Base-by-base conservation (phyloP, 1,140 invertebrate genomes). In the Microplitis mediator region DNA sequence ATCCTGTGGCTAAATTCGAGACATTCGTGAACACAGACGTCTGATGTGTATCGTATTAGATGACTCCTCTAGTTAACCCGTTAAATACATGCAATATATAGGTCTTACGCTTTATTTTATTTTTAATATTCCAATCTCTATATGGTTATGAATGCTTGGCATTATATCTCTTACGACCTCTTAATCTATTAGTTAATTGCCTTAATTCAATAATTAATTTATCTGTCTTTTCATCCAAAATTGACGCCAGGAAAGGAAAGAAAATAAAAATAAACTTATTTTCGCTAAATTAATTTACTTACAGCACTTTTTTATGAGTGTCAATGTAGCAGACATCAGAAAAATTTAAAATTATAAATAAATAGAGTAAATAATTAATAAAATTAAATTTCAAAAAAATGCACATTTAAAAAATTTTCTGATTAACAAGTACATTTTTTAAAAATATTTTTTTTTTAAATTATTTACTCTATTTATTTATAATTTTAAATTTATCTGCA, bases 21-120 rank as follows among this genome's bases (percentile, higher is more conserved):
- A 54, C 52, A 50, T 13, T 50, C 45, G 45, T 14, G 11, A 45
- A 45, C 39, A 13, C 52, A n/a, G 52, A 14, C 52, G 13, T 39
- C 61, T 63, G 61, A 65, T 51, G 45, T n/a, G 35, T 51, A 52
- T 65, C 61, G 14, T 34, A 63, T 63, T 63, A 63, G 61, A 63
- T 63, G 58, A 63, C 61, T 39, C 61, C 61, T n/a, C 31, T 35
- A 54, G 5, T 54, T 54, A 54, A 54, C 52, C 52, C 14, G n/a
- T 54, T 54, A 54, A 14, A 54, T 54, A n/a, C 35, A 65, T 23
- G 45, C 14, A 14, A n/a, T 54, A 54, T 45, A 45, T 45, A 45
- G 39, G 39, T 9, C 39, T 45, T 45, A 9, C 39, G 39, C 11
- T 45, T 45, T 45, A 45, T 45, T 45, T 45, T 9, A 45, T 11